Evolutionary conservation across 1,140 invertebrate species (phyloP).

Genomic region (Brachionus koreanus): DNA sequence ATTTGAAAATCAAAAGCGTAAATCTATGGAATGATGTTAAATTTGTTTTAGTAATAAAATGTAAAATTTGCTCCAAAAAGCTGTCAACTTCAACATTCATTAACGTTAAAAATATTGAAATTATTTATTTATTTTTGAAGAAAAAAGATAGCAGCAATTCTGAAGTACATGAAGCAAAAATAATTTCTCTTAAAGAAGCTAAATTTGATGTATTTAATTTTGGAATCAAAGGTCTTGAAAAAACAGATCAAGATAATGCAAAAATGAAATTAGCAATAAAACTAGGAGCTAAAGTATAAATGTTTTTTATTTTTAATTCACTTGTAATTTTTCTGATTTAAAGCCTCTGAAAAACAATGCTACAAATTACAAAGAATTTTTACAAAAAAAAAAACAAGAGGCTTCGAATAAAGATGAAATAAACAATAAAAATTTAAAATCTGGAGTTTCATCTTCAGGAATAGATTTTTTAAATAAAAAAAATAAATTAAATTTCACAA

Average conservation of each 20-base stretch:
- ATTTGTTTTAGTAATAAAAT: too few relatives aligned
- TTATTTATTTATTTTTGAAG: too few relatives aligned
- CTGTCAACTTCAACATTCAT: too few relatives aligned
- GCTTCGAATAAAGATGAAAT: neutral
- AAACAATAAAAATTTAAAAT: neutral
- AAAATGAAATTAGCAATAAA: slow-evolving; percentile 20
- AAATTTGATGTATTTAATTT: slow-evolving; percentile 42
- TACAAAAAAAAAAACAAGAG: neutral
- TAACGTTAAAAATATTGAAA: too few relatives aligned
- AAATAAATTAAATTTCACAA: neutral
- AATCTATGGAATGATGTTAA: too few relatives aligned
- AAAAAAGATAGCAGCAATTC: too few relatives aligned
- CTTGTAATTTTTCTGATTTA: neutral
- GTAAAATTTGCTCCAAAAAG: too few relatives aligned
- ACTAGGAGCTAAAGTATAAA: slow-evolving; percentile 22
- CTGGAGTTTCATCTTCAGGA: neutral
- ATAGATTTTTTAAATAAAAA: neutral
- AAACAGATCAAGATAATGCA: slow-evolving; percentile 33
- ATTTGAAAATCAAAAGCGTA: too few relatives aligned
- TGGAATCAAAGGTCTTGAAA: slow-evolving; percentile 41
- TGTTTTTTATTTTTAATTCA: neutral
- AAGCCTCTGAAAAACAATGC: slow-evolving; percentile 9
- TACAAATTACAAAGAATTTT: slow-evolving; percentile 31
- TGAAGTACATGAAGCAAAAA: neutral
- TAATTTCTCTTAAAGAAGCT: slow-evolving; percentile 14